Evolutionary conservation across 2,888 invertebrate species (phyloP).

Genomic region (Clanis bilineata): DNA sequence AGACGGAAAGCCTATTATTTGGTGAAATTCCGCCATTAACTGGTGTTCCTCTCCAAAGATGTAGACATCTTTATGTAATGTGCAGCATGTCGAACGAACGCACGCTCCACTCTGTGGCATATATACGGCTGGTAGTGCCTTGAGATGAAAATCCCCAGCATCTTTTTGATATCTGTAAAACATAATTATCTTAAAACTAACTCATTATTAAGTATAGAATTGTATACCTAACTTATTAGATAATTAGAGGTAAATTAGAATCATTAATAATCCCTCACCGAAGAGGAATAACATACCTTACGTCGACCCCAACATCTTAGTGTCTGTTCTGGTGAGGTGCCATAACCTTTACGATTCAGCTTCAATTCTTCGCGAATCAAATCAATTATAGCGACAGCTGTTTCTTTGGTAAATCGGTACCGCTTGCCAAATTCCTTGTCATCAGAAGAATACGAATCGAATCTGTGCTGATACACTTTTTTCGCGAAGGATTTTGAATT

Average conservation of each 20-base stretch:
- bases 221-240: too few relatives aligned
- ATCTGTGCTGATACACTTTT: background rate
- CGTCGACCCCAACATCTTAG: constrained; percentile 14
- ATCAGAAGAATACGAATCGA: background rate
- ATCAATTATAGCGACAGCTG: constrained; percentile 2
- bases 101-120: constrained; percentile 8
- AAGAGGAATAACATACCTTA: background rate
- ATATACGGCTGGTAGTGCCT: constrained; percentile 12
- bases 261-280: too few relatives aligned
- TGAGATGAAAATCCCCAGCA: constrained; percentile 14
- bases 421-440: background rate
- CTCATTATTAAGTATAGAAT: background rate
- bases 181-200: background rate
- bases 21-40: background rate
- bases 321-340: constrained; percentile 15
- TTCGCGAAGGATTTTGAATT: background rate
- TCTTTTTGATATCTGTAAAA: constrained; percentile 15
- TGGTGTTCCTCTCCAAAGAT: background rate
- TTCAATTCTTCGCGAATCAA: constrained; percentile 12
- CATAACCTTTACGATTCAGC: constrained; percentile 9
- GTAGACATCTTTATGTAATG: background rate
- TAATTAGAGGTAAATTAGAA: too few relatives aligned
- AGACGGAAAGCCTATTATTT: background rate
- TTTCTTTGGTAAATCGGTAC: background rate
- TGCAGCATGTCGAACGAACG: background rate